Base-by-base conservation (phyloP, 2,797 vertebrate genomes). In the Poeciliopsis turneri region DNA sequence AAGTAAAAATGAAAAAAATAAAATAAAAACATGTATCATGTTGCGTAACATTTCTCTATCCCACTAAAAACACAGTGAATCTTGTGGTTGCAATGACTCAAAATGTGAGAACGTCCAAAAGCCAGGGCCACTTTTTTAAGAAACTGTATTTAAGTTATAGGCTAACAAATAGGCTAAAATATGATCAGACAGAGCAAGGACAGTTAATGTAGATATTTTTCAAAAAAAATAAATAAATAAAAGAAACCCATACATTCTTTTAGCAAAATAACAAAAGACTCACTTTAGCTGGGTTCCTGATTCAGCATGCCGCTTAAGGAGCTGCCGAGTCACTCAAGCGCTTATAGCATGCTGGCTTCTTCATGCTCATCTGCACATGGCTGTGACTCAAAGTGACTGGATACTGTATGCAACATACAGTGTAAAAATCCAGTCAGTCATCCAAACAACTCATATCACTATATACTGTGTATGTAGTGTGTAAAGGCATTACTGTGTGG, bases 351-450 rank as follows among this genome's bases (percentile, higher is more conserved):
- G 94, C 93, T 80, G 90, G 94, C 94, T 94, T 94, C 89, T 92
- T 90, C 93, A 94, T 95, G 89, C 86, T 92, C 94, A 95, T 94
- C 84, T 89, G 92, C 90, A 89, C 90, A 89, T 82, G 87, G 90
- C 93, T 92, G 90, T 87, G 80, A 90, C 76, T 84, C 79, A 84
- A 87, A 87, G 91, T 86, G 91, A 86, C 90, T 93, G 93, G 90
- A 92, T 88, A 89, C 93, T 94, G 93, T 94, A 93, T 94, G 88
- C 85, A 89, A 78, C 90, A 94, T 94, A 93, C 93, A 94, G 94
- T 92, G 84, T 81, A 90, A 82, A 61, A 87, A 90, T 92, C 93
- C 84, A 87, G 78, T 82, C 72, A 84, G 76, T 86, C 92, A 92
- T 92, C 82, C 80, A 80, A 88, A 90, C 90, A 90, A 92, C 91